phyloP scores from a whole-genome alignment of 2,113 vertebrate genomes.

The Triplophysa dalaica region DNA sequence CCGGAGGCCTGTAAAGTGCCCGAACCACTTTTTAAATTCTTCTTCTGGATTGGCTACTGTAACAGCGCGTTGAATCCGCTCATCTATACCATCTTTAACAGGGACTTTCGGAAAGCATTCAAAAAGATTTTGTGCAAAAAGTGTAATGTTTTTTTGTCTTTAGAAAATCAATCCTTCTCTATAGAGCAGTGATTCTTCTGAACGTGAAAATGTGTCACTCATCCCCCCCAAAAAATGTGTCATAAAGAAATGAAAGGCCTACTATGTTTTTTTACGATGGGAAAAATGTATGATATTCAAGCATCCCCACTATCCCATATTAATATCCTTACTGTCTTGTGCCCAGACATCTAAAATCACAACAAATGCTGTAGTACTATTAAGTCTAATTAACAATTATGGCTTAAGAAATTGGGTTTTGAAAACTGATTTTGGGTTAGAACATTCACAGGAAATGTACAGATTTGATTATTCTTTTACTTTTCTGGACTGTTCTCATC shows the following conservation, averaged over 20 bases:
- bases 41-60: slow-evolving; percentile 84
- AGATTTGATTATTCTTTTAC: too few species aligned
- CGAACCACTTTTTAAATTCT: slow-evolving; percentile 69
- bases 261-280: too few species aligned
- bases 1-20: slow-evolving; percentile 76
- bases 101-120: slow-evolving; percentile 81
- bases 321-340: too few species aligned
- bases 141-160: slow-evolving; percentile 58
- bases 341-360: too few species aligned
- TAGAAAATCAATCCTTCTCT: neutral
- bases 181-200: neutral
- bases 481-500: too few species aligned
- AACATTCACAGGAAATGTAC: too few species aligned
- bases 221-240: neutral
- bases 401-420: too few species aligned
- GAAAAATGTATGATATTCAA: neutral
- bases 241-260: neutral
- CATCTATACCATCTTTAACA: slow-evolving; percentile 84
- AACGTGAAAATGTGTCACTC: too few species aligned
- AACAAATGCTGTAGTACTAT: too few species aligned
- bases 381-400: too few species aligned
- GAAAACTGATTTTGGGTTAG: too few species aligned
- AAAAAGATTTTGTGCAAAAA: slow-evolving; percentile 70
- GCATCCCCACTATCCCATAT: too few species aligned
- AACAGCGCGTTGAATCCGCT: slow-evolving; percentile 85